Conservation (phyloP, 2,888 invertebrate species). For the Agapetus fuscipes region DNA sequence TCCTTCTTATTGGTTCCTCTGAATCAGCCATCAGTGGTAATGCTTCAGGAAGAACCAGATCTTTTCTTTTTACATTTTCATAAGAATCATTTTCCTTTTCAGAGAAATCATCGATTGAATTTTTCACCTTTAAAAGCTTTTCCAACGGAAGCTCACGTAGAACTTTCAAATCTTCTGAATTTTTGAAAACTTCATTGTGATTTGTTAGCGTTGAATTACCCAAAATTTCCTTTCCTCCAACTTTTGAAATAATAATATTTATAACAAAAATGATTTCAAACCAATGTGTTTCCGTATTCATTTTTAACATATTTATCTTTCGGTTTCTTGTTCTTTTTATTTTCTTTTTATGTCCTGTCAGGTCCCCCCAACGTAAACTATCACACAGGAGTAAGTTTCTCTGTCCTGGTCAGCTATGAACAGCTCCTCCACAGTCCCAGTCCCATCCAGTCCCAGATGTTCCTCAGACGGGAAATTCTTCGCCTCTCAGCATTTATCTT, state of each 20-base stretch:
- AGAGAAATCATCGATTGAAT: constrained; percentile 32
- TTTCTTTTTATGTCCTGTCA: too few relatives aligned
- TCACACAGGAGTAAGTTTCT: too few relatives aligned
- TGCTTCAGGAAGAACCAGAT: constrained; percentile 8
- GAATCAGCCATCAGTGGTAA: constrained; percentile 26
- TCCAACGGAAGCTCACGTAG: constrained; percentile 61
- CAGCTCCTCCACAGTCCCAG: too few relatives aligned
- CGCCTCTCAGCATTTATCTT: too few relatives aligned
- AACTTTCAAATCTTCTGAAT: constrained; percentile 31
- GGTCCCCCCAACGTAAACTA: too few relatives aligned
- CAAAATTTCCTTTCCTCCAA: not conserved
- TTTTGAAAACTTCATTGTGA: not conserved
- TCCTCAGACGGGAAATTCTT: too few relatives aligned
- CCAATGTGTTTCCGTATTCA: too few relatives aligned
- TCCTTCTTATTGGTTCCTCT: constrained; percentile 33
- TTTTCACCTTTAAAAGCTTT: constrained; percentile 55
- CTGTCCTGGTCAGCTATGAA: too few relatives aligned
- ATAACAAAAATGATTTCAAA: too few relatives aligned
- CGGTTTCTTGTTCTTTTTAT: too few relatives aligned
- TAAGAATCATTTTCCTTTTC: constrained; percentile 2
- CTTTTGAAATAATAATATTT: not conserved
- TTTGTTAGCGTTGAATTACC: not conserved
- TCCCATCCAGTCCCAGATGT: too few relatives aligned
- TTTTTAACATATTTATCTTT: too few relatives aligned
- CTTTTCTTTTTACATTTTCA: constrained; percentile 1